Conservation (phyloP, 2,113 vertebrate species). For the Lycaon pictus region DNA sequence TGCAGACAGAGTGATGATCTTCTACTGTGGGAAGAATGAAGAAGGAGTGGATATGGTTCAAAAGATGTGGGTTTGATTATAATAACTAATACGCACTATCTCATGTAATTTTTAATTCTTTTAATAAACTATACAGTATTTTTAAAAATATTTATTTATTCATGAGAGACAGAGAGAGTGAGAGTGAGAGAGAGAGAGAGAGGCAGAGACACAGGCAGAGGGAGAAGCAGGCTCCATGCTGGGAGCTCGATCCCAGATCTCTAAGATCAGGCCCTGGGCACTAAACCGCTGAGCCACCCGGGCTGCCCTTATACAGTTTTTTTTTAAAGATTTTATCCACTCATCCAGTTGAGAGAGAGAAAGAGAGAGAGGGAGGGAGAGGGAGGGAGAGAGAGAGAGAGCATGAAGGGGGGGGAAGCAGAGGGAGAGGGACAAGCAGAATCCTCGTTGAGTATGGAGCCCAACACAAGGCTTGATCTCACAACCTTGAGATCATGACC, state of each 20-base stretch:
- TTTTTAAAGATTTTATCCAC: not conserved
- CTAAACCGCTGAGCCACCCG: no score
- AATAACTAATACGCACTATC: not conserved
- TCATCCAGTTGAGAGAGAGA: not conserved
- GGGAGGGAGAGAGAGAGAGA: not conserved
- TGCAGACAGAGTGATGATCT: not conserved
- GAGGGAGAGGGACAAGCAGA: not conserved
- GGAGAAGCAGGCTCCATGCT: no score
- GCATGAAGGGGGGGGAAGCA: not conserved
- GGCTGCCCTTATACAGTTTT: no score
- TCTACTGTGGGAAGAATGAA: not conserved
- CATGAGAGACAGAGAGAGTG: no score
- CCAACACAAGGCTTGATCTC: not conserved
- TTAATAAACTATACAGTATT: not conserved
- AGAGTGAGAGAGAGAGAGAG: no score
- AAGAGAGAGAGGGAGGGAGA: no score
- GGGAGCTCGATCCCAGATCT: no score
- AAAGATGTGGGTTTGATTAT: not conserved
- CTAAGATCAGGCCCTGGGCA: no score
- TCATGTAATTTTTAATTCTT: conserved; percentile 24
- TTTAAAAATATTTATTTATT: no score
- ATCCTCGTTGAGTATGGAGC: not conserved
- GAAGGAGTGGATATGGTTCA: not conserved
- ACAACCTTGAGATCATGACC: not conserved
- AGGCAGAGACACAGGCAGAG: no score